These are phyloP conservation scores for Smittia aterrima DNA, from an alignment of 2,888 invertebrate species.

Conservation along the genomic window DNA sequence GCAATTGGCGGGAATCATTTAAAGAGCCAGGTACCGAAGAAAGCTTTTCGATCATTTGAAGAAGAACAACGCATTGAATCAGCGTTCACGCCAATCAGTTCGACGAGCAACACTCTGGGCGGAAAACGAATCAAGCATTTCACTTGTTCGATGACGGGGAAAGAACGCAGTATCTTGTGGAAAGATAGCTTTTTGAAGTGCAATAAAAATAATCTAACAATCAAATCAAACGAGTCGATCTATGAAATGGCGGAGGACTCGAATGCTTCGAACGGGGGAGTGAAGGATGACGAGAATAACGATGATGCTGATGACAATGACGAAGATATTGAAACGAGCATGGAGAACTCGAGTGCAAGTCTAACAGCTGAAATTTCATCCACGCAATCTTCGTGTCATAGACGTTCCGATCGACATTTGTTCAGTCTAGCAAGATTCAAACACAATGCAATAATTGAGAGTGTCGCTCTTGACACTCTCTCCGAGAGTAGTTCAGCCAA, in stretches of 20 bases:
- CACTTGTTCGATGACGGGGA: conserved; percentile 19
- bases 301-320: conserved; percentile 44
- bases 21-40: conserved; percentile 50
- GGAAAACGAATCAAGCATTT: conserved; percentile 44
- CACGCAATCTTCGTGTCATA: conserved; percentile 43
- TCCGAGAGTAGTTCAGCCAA: conserved; percentile 28
- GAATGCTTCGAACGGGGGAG: conserved; percentile 51
- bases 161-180: conserved; percentile 51
- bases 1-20: conserved; percentile 50
- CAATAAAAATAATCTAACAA: conserved; percentile 51
- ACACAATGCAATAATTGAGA: conserved; percentile 52
- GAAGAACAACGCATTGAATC: conserved; percentile 54
- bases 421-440: conserved; percentile 50
- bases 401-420: conserved; percentile 49
- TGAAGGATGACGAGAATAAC: conserved; percentile 48
- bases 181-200: conserved; percentile 53
- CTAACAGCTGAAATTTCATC: conserved; percentile 16
- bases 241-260: conserved; percentile 43
- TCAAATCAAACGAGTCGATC: conserved; percentile 54
- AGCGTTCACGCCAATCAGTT: conserved; percentile 52
- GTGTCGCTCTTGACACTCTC: conserved; percentile 17
- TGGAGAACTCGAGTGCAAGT: conserved; percentile 42
- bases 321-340: conserved; percentile 34
- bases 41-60: conserved; percentile 53
- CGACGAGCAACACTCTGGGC: conserved; percentile 50